Conservation (phyloP, 2,888 invertebrate genomes). For the Colostygia pectinataria region DNA sequence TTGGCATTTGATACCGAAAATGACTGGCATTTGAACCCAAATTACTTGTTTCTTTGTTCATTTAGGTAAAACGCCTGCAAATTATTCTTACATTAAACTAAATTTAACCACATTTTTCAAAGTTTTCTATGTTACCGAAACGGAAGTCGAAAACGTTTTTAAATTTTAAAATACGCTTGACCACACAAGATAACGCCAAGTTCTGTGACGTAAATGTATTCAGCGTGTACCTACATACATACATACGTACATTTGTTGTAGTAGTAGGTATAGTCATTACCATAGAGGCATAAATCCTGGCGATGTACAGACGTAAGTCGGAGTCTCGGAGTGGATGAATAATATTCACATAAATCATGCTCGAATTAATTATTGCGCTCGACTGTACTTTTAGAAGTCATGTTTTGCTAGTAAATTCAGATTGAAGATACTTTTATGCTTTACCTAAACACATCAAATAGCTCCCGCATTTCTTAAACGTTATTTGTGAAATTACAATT, state of each 20-base stretch:
- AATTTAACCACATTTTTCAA: not conserved
- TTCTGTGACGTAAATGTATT: constrained; percentile 48
- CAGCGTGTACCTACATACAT: constrained; percentile 31
- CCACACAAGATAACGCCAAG: constrained; percentile 35
- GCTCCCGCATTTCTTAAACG: no score
- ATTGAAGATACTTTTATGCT: not conserved
- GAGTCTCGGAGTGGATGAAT: constrained; percentile 47
- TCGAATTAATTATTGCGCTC: constrained; percentile 71
- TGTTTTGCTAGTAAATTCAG: constrained; percentile 14
- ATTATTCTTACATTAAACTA: not conserved
- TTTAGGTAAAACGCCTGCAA: not conserved
- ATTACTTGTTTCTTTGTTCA: no score
- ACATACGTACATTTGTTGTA: constrained; percentile 13
- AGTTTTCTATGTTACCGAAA: not conserved
- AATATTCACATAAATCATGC: constrained; percentile 76
- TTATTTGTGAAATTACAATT: no score
- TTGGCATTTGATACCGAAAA: no score
- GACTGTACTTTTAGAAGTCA: constrained; percentile 36
- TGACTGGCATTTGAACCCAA: no score
- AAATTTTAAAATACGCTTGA: constrained; percentile 44
- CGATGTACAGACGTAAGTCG: constrained; percentile 43
- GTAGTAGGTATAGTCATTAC: constrained; percentile 33
- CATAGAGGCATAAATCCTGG: constrained; percentile 54
- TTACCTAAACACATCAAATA: no score
- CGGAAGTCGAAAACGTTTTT: constrained; percentile 22